Base-by-base conservation (phyloP, 1,140 invertebrate genomes). In the Brachionus paranguensis region DNA sequence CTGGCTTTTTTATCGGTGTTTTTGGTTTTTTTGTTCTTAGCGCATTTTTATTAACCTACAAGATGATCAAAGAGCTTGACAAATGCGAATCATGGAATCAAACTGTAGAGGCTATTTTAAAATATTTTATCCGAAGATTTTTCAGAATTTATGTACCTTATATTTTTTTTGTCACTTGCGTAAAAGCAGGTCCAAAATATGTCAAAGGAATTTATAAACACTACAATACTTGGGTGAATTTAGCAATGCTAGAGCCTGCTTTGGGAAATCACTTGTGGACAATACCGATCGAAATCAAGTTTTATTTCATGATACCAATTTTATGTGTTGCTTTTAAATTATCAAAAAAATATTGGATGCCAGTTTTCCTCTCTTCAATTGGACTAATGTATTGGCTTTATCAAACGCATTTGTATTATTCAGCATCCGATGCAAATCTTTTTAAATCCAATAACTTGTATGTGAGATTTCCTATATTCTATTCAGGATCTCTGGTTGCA, bases 401-500 rank as follows among this genome's bases (percentile, higher is more conserved):
- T 68, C 27, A 68, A n/a, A 68, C 65, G 12, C 33, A 68, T 68
- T 41, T 68, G 11, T n/a, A 24, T 68, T 68, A 37, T 68, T 14
- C 65, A 6, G 12, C 2, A 14, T 4, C 10, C 3, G 65, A 68
- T n/a, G 27, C 33, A 14, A 41, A 33, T 3, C 2, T 68, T 33
- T 14, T 12, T 24, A 33, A 0, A 17, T 68, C 65, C 5, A 68
- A 45, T 74, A 74, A 74, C 47, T 6, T 74, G 7, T 74, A 74
- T 74, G 33, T 43, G n/a, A 74, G 70, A 74, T 74, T 74, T 43
- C 70, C 70, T 0, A 45, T 74, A 17, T 74, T 74, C 45, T 74
- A 17, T 43, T 74, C 70, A 8, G 70, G 70, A 0, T 74, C 70
- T 24, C 2, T 74, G 20, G 41, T 47, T 4, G 70, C 33, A 8